These are phyloP conservation scores for Garrulus glandarius DNA, from an alignment of 2,797 vertebrate genomes.

Conservation along the genomic window DNA sequence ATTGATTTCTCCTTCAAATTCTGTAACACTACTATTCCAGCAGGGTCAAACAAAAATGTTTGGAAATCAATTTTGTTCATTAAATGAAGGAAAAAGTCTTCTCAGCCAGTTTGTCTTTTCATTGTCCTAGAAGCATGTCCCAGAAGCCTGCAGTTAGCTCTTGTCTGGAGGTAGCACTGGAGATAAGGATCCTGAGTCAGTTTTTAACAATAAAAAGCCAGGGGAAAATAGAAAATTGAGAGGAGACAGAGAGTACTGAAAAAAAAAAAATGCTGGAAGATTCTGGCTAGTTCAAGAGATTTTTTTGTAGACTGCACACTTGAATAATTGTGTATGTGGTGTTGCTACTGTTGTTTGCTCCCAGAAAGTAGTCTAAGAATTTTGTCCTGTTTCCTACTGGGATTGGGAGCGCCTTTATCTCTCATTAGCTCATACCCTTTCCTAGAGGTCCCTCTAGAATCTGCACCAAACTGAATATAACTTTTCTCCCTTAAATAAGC, in stretches of 20 bases:
- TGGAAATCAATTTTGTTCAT: background rate
- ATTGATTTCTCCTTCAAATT: background rate
- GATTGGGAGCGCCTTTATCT: background rate
- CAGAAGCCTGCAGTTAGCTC: background rate
- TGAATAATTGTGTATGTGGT: background rate
- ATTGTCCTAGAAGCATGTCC: background rate
- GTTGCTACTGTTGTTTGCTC: background rate
- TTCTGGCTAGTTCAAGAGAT: background rate
- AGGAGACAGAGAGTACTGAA: background rate
- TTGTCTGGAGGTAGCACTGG: background rate
- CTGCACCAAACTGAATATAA: background rate
- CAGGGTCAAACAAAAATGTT: background rate
- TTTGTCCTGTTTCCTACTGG: background rate
- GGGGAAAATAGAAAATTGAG: background rate
- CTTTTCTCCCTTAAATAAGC: background rate
- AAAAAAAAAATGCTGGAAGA: background rate
- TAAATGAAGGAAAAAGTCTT: background rate
- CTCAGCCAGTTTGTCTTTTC: background rate
- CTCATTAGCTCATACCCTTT: background rate
- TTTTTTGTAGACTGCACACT: background rate
- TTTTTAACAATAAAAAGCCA: background rate
- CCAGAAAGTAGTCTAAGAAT: background rate
- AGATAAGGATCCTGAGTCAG: background rate
- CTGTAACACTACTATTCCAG: background rate
- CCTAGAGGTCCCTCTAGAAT: background rate